Percentiles rank a stretch among this genome's conserved stretches.
Evolutionary conservation across 1,140 invertebrate species (phyloP).

Genomic region (Stenopsyche tienmushanensis): DNA sequence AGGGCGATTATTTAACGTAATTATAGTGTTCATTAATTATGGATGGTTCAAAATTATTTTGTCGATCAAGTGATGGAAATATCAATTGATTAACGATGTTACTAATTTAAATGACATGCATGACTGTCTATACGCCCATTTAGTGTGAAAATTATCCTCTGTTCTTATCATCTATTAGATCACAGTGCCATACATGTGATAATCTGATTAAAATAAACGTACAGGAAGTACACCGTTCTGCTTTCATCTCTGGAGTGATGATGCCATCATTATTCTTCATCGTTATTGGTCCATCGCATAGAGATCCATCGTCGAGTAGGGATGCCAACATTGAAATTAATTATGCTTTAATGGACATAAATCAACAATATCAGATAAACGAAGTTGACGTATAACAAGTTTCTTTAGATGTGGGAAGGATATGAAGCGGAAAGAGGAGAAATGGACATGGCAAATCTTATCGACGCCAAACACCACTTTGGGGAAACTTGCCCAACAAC

Average conservation of each 20-base stretch:
- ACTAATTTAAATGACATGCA: neutral
- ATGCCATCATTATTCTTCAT: slow-evolving; percentile 6
- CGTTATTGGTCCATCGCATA: neutral
- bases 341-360: too few relatives aligned
- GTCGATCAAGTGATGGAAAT: neutral
- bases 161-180: too few relatives aligned
- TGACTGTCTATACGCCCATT: neutral
- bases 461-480: neutral
- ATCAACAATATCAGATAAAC: too few relatives aligned
- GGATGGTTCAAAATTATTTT: neutral
- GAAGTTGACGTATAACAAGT: too few relatives aligned
- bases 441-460: too few relatives aligned
- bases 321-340: too few relatives aligned
- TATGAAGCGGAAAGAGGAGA: too few relatives aligned
- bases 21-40: too few relatives aligned
- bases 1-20: too few relatives aligned
- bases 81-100: neutral
- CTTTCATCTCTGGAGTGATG: neutral
- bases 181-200: neutral
- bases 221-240: neutral
- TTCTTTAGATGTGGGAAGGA: too few relatives aligned
- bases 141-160: too few relatives aligned
- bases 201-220: neutral
- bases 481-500: neutral
- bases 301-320: neutral